Evolutionary conservation across 2,888 invertebrate genomes (phyloP), one percentile per base, ranked within the genome.

Genomic region (Camptogramma bilineatum): DNA sequence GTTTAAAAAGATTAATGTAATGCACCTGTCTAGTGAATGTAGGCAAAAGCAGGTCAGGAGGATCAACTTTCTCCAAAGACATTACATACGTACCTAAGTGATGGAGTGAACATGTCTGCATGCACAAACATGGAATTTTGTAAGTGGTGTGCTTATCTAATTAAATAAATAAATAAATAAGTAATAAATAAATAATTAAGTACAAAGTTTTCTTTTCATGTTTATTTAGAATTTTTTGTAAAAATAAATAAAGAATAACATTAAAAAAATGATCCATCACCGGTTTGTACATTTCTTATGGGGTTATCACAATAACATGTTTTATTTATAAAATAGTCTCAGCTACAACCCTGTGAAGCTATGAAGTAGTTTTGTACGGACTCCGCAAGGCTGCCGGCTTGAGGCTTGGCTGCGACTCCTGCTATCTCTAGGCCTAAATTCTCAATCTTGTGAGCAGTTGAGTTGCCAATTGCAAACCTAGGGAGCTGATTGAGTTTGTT

Each of bases 391-490:
- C 85, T 83, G 16, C 86, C 85, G 0, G 90, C 78, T 10, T 75
- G 80, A 0, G 92, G 92, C 31, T 77, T 79, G 0, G 76, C 74
- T 0, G 92, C 92, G 0, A 92, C 84, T 0, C 92, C 92, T 0
- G 91, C 88, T 55, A 90, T 87, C 60, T 90, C 88, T n/a, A 90
- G 66, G 0, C 92, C 92, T 0, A 92, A 83, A 60, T 86, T 90
- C 72, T 87, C 85, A 71, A 92, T 91, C 68, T 89, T 91, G 57
- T 90, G 86, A 8, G 92, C 91, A 0, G 92, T 92, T 0, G 91
- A 86, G 74, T 89, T 88, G n/a, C 92, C 92, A 44, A 92, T 92
- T 8, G 92, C 92, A 77, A 92, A 92, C 65, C 87, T 87, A 1
- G 92, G 92, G 8, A 92, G 73, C 42, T 70, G 71, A 0, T 83